Evolutionary conservation across 2,797 vertebrate genomes (phyloP).

Genomic region (Limnodromus scolopaceus): DNA sequence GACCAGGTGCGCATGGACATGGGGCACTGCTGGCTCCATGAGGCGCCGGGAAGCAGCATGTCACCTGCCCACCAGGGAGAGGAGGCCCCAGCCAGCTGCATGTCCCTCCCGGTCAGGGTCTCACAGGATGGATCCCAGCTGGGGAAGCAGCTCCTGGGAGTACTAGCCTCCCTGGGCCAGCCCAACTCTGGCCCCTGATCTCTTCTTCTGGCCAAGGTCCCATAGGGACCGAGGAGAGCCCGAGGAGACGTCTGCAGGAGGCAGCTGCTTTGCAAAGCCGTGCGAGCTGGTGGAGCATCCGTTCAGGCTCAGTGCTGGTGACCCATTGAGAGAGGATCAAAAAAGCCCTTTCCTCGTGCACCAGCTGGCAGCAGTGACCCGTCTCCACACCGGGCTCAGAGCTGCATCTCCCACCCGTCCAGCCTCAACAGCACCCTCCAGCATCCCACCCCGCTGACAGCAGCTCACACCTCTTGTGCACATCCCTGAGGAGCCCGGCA

Average conservation of each 20-base stretch:
- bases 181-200: not conserved
- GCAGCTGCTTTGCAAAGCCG: not conserved
- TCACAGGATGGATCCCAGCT: not conserved
- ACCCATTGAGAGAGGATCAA: not conserved
- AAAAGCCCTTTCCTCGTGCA: not conserved
- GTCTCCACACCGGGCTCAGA: not conserved
- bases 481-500: not conserved
- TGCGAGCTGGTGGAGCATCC: not conserved
- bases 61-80: rapidly evolving
- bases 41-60: rapidly evolving
- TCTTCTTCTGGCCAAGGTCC: too few species aligned
- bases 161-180: not conserved
- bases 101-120: rapidly evolving
- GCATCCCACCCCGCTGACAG: not conserved
- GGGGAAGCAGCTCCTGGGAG: not conserved
- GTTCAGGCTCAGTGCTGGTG: not conserved
- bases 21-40: rapidly evolving
- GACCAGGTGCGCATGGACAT: not conserved
- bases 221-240: rapidly evolving
- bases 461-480: not conserved
- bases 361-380: not conserved
- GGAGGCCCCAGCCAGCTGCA: not conserved
- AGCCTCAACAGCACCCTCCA: not conserved
- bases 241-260: not conserved
- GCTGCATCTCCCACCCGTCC: not conserved